Evolutionary conservation across 2,113 vertebrate genomes (phyloP).

Genomic region (Thermophis baileyi): DNA sequence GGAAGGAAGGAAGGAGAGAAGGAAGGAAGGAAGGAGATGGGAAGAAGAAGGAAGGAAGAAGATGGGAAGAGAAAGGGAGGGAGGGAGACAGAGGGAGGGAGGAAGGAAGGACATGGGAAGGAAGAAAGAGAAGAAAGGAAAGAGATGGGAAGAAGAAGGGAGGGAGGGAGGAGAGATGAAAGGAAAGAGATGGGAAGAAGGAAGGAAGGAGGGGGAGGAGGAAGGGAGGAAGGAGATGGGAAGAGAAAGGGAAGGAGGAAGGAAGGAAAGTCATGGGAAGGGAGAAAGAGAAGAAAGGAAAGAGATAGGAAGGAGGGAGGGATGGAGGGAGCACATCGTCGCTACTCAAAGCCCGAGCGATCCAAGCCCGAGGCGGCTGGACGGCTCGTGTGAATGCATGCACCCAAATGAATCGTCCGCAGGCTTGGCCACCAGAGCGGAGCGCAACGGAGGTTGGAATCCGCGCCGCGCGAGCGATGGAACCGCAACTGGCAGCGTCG

Average conservation of each 20-base stretch:
- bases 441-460: background rate
- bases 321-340: background rate
- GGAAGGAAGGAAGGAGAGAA: accelerated
- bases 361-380: background rate
- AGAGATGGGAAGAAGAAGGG: background rate
- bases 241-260: accelerated
- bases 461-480: background rate
- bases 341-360: background rate
- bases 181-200: no score
- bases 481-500: background rate
- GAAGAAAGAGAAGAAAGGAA: no score
- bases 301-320: no score
- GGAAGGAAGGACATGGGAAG: accelerated
- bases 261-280: no score
- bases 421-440: background rate
- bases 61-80: no score
- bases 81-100: no score
- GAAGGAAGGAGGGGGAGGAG: no score
- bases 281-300: no score
- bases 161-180: background rate
- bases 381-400: background rate
- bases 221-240: no score
- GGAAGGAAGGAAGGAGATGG: no score
- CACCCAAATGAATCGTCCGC: background rate
- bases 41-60: no score